Base-by-base conservation (phyloP, 2,797 vertebrate genomes). In the Pelochelys cantorii region DNA sequence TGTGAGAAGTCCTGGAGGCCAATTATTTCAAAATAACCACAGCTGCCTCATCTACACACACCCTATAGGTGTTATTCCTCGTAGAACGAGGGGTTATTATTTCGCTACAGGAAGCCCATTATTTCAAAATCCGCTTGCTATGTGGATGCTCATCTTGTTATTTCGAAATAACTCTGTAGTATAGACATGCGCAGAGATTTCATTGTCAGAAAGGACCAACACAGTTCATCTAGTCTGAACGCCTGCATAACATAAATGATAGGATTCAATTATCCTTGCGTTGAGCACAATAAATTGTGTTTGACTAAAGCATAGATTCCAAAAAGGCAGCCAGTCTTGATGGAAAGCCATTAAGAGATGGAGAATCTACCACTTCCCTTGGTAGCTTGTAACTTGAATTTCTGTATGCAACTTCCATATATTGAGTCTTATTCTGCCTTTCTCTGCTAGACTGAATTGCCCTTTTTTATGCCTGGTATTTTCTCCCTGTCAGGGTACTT, bases 401-500 rank as follows among this genome's bases (percentile, higher is more conserved):
- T 37, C 11, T 22, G 34, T 22, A 37, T 71, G 34, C 84, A 87
- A 57, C 89, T 87, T 83, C 65, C 86, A 71, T 71, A n/a, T 9
- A 12, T 71, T 71, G n/a, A 11, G 34, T 71, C 68, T 71, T 37
- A 10, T 71, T 11, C 18, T 71, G 68, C 5, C 68, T 71, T 34
- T 71, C n/a, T 71, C 18, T 71, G 20, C 34, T 37, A 34, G 68
- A 37, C 5, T 71, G 68, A 68, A 68, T 9, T 37, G 68, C 18
- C 1, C 18, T 71, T 37, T 37, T 37, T 71, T 37, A 18, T 37
- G 34, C 18, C 68, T 71, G 20, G 34, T 71, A 37, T 71, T 71
- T 71, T 71, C 68, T 71, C 4, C 18, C 20, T 34, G 23, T 37
- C 18, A 3, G 2, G 20, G 34, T 34, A 12, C 20, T 37, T 37